Evolutionary conservation across 2,113 vertebrate species (phyloP), one percentile per base, ranked within the genome.

Genomic region (Callionymus lyra): DNA sequence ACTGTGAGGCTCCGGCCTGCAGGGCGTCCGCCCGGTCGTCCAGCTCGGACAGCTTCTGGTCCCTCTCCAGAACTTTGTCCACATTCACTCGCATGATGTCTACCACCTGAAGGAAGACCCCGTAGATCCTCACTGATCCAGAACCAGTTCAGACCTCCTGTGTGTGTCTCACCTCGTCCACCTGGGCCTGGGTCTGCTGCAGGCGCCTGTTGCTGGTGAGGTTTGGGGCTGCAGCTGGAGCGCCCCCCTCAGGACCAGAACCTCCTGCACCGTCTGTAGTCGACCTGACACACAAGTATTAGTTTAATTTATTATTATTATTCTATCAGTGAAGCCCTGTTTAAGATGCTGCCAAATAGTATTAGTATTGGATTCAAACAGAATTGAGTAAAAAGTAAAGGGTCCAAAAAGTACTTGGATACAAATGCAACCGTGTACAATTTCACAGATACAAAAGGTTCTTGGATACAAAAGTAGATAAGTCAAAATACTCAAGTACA

Each of bases 41-140:
- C 41, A 97, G 70, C 74, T 94, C 85, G 0, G 88, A 92, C 43
- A 96, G 81, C 34, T 73, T 91, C 85, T 92, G 77, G 1, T 96
- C 91, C 27, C 91, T 63, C 62, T 94, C 82, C 67, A 96, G 65
- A 35, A 94, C 90, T 65, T 95, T 97, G 65, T 96, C 91, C 57
- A 94, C 88, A 1, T 96, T 97, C 34, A 90, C 88, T 6, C 88
- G 86, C 65, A 97, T 90, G 65, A 97, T 91, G 64, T 89, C 90
- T 38, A 97, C 91, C 52, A 94, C 94, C 94, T 95, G 68, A 2
- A 9, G 16, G 13, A 38, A 38, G 14, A n/a, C n/a, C 9, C 14
- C 6, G n/a, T 15, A 14, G 36, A 37, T 36, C 34, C 5, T 36
- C 6, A 14, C 14, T 14, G 2, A 36, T 10, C 10, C 14, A 6